Conservation (phyloP, 2,888 invertebrate species). For the Sphinx pinastri region DNA sequence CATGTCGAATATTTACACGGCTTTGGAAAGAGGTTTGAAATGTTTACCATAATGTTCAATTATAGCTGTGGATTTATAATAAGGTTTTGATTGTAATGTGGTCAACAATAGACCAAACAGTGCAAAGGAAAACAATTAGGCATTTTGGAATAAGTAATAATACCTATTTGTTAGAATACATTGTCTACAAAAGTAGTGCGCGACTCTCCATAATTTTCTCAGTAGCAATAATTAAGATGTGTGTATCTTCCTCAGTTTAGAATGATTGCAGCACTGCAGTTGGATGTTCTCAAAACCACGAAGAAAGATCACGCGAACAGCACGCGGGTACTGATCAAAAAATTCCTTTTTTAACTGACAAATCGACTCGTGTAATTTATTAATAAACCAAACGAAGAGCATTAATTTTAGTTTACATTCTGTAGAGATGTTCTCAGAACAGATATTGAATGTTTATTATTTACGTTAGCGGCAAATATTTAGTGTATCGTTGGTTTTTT, state of each 20-base stretch:
- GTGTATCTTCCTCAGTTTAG: too few relatives aligned
- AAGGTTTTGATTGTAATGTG: too few relatives aligned
- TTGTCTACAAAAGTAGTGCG: too few relatives aligned
- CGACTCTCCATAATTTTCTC: too few relatives aligned
- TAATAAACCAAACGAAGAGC: slow-evolving; percentile 15
- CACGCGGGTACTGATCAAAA: neutral
- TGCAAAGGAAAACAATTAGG: too few relatives aligned
- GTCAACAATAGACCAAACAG: too few relatives aligned
- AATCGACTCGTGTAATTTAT: slow-evolving; percentile 10
- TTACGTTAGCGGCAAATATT: slow-evolving; percentile 25
- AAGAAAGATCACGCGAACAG: neutral
- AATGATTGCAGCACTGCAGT: too few relatives aligned
- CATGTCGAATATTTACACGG: neutral
- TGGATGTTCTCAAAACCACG: neutral
- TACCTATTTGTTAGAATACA: too few relatives aligned
- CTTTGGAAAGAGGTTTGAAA: neutral
- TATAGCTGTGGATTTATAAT: too few relatives aligned
- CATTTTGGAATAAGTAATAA: too few relatives aligned
- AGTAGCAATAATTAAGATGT: too few relatives aligned
- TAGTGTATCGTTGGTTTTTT: slow-evolving; percentile 33
- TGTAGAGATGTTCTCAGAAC: slow-evolving; percentile 22
- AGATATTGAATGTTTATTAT: slow-evolving; percentile 31
- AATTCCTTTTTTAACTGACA: neutral
- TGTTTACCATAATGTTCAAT: too few relatives aligned
- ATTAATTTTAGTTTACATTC: slow-evolving; percentile 16